phyloP scores from a whole-genome alignment of 1,140 invertebrate species.

The Maconellicoccus hirsutus region DNA sequence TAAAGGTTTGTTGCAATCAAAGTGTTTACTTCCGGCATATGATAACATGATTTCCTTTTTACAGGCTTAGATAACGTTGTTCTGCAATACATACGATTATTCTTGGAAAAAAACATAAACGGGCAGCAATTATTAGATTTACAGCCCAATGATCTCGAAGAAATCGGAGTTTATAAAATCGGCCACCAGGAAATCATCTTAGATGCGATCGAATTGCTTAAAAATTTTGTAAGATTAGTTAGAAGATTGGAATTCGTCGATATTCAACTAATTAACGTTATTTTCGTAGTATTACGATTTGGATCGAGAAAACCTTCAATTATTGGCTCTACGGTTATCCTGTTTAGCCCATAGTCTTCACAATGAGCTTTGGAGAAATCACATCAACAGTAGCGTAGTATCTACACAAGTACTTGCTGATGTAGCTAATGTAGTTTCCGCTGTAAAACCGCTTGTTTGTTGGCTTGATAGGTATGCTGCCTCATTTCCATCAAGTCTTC shows the following conservation, averaged over 20 bases:
- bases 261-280: constrained; percentile 26
- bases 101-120: constrained; percentile 66
- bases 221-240: constrained; percentile 68
- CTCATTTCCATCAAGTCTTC: neutral
- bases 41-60: constrained; percentile 28
- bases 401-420: constrained; percentile 68
- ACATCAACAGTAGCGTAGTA: constrained; percentile 51
- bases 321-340: constrained; percentile 68
- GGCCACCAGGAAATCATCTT: constrained; percentile 87
- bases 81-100: constrained; percentile 65
- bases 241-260: no score
- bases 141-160: constrained; percentile 71
- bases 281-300: constrained; percentile 71
- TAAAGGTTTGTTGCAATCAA: constrained; percentile 48
- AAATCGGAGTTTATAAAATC: constrained; percentile 67
- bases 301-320: constrained; percentile 79
- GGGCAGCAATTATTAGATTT: constrained; percentile 72
- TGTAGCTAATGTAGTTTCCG: constrained; percentile 66
- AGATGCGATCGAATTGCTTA: constrained; percentile 76
- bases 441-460: constrained; percentile 74
- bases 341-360: constrained; percentile 69
- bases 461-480: constrained; percentile 61
- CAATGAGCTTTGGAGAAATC: constrained; percentile 44
- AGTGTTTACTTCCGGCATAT: neutral
- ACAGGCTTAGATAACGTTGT: constrained; percentile 70